phyloP scores from a whole-genome alignment of 2,113 vertebrate species.

The Trematomus loennbergii region DNA sequence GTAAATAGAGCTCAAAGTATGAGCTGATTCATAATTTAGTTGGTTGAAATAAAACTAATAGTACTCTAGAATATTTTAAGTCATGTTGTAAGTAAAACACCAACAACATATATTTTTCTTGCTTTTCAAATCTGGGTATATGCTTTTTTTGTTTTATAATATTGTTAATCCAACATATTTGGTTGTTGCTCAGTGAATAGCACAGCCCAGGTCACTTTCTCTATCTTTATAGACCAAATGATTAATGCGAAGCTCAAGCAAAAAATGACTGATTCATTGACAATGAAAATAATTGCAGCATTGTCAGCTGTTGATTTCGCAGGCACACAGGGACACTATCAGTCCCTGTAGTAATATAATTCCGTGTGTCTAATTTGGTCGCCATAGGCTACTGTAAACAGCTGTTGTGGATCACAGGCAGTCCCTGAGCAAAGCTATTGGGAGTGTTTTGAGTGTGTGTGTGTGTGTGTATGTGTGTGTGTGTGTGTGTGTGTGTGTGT shows the following conservation, averaged over 20 bases:
- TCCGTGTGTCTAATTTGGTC: background rate
- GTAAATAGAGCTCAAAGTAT: background rate
- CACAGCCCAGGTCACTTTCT: too few species aligned
- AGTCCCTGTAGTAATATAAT: background rate
- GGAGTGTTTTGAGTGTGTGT: background rate
- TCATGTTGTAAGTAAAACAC: too few species aligned
- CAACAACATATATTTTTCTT: too few species aligned
- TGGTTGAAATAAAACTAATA: background rate
- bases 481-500: background rate
- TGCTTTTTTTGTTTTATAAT: too few species aligned
- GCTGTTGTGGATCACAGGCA: slow-evolving; percentile 16
- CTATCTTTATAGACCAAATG: too few species aligned
- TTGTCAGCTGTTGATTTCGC: background rate
- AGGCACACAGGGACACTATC: background rate
- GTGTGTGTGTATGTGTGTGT: background rate
- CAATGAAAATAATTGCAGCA: background rate
- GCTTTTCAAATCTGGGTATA: too few species aligned
- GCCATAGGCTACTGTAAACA: background rate
- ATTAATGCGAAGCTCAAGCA: too few species aligned
- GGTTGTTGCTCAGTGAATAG: too few species aligned
- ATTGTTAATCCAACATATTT: too few species aligned
- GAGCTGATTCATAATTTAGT: background rate
- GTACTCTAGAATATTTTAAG: too few species aligned
- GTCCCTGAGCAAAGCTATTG: background rate
- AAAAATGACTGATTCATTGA: too few species aligned